Conservation (phyloP, 2,113 vertebrate species). For the Ursus arctos region DNA sequence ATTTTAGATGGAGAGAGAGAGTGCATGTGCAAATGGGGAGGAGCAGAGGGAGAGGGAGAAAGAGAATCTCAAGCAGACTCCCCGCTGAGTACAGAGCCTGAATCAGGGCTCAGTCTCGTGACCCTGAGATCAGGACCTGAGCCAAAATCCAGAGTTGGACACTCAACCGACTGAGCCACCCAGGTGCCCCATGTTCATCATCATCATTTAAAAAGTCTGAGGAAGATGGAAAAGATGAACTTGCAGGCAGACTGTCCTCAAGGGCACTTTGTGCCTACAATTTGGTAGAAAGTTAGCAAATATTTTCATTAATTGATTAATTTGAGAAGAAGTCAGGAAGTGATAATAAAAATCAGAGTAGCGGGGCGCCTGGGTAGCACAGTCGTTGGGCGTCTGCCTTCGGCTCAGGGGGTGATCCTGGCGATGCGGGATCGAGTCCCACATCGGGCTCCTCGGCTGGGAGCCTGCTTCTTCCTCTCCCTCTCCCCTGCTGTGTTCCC, state of each 20-base stretch:
- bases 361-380: neutral
- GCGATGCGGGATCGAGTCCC: too few species aligned
- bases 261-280: neutral
- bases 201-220: neutral
- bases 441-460: too few species aligned
- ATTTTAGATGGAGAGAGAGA: neutral
- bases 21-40: neutral
- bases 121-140: neutral
- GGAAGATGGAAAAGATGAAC: neutral
- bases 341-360: slow-evolving; percentile 56
- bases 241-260: neutral
- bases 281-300: slow-evolving; percentile 40
- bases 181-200: neutral
- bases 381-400: too few species aligned
- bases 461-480: too few species aligned
- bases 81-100: neutral
- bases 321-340: slow-evolving; percentile 64
- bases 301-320: slow-evolving; percentile 65
- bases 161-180: neutral
- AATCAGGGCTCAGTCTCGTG: neutral
- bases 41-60: neutral
- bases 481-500: too few species aligned
- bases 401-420: too few species aligned
- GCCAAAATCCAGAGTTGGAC: neutral
- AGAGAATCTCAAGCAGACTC: neutral